Evolutionary conservation across 2,888 invertebrate species (phyloP).

Genomic region (Drosophila ezoana): DNA sequence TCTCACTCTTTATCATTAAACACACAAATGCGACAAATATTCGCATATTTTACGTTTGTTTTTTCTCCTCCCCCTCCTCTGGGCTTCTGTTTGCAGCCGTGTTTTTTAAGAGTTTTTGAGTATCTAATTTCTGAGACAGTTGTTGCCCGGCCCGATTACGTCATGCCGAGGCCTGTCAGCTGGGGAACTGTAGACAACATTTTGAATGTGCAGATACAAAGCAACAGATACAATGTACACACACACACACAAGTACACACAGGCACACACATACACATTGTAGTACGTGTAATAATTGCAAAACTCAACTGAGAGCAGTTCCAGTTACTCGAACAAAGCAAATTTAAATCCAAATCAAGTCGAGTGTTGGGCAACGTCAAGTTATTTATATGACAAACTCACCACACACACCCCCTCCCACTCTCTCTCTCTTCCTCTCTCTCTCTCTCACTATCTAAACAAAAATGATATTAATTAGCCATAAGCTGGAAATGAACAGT

Average conservation of each 20-base stretch:
- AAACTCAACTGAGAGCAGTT: conserved; percentile 57
- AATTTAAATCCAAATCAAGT: conserved; percentile 22
- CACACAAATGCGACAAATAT: conserved; percentile 26
- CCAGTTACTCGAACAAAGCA: conserved; percentile 60
- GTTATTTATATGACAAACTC: conserved; percentile 31
- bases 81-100: conserved; percentile 16
- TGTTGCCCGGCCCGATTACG: conserved; percentile 38
- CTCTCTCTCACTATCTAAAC: conserved; percentile 13
- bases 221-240: conserved; percentile 20
- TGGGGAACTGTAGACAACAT: conserved; percentile 34
- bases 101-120: conserved; percentile 38
- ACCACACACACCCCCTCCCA: neutral
- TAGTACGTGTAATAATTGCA: conserved; percentile 61
- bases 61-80: neutral
- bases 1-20: conserved; percentile 25
- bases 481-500: conserved; percentile 30
- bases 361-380: conserved; percentile 34
- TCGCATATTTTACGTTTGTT: conserved; percentile 43
- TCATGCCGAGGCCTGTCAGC: conserved; percentile 37
- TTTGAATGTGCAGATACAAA: conserved; percentile 45
- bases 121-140: conserved; percentile 56
- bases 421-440: neutral
- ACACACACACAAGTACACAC: conserved; percentile 21
- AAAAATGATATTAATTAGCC: conserved; percentile 55
- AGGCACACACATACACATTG: conserved; percentile 9